phyloP scores from a whole-genome alignment of 2,797 vertebrate genomes.

The Champsocephalus esox region DNA sequence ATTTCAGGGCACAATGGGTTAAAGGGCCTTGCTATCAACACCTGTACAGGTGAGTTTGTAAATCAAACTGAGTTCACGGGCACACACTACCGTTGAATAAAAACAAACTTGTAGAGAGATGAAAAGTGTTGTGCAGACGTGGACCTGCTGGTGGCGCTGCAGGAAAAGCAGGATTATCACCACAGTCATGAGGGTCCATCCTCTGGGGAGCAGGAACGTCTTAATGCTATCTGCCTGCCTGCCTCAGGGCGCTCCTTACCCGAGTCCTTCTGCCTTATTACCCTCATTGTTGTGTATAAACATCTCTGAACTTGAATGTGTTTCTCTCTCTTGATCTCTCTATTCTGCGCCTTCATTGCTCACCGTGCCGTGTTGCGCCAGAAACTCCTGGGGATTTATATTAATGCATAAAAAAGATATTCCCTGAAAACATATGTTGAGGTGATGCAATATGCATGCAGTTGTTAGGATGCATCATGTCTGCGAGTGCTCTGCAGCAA shows the following conservation, averaged over 20 bases:
- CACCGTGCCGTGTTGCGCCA: constrained; percentile 9
- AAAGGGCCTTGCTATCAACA: too few relatives aligned
- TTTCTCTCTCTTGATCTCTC: constrained; percentile 26
- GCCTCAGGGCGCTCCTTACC: constrained; percentile 23
- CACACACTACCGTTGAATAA: too few relatives aligned
- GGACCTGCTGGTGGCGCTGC: too few relatives aligned
- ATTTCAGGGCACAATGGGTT: too few relatives aligned
- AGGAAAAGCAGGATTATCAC: background rate
- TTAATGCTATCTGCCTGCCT: background rate
- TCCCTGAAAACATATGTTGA: constrained; percentile 52
- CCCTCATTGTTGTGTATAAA: constrained; percentile 6
- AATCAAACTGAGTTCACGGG: too few relatives aligned
- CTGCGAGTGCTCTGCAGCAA: constrained; percentile 20
- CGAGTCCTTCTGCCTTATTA: background rate
- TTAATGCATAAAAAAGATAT: constrained; percentile 60
- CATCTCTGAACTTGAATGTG: background rate
- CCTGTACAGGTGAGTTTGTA: too few relatives aligned
- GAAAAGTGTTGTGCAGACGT: too few relatives aligned
- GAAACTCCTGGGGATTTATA: constrained; percentile 43
- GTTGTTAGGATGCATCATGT: constrained; percentile 58
- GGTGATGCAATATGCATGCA: constrained; percentile 65
- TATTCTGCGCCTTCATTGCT: constrained; percentile 11
- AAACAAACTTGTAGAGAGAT: too few relatives aligned
- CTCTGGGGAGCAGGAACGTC: constrained; percentile 20
- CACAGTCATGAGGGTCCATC: background rate